Percentiles rank a stretch among this genome's conserved stretches.
phyloP scores from a whole-genome alignment of 2,797 vertebrate species.

The Orestias chungarensis region DNA sequence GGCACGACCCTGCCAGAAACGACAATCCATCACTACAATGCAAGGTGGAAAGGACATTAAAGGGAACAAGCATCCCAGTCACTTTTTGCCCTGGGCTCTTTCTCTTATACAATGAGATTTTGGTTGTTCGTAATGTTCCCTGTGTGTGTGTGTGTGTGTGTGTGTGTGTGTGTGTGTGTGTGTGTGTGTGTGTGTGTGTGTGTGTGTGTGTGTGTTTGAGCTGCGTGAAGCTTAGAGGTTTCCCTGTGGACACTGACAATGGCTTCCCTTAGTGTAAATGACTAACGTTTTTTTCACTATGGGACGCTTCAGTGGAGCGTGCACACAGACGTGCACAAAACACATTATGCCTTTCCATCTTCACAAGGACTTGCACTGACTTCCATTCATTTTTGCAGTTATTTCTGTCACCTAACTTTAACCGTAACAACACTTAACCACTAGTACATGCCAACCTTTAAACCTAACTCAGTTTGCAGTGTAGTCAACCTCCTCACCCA shows the following conservation, averaged over 20 bases:
- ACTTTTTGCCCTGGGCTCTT: conserved; percentile 22
- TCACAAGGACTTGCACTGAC: no score
- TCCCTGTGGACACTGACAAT: conserved; percentile 53
- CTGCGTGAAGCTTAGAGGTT: conserved; percentile 54
- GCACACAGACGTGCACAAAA: conserved; percentile 7
- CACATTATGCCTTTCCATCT: no score
- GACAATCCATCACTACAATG: conserved; percentile 57
- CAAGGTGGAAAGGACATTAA: conserved; percentile 53
- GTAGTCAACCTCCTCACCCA: no score
- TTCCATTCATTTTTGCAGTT: no score
- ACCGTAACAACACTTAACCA: no score
- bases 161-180: conserved; percentile 44
- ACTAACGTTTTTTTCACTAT: conserved; percentile 59
- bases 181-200: conserved; percentile 39
- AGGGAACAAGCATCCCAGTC: conserved; percentile 37
- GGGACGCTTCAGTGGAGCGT: conserved; percentile 22
- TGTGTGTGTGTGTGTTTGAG: conserved; percentile 40
- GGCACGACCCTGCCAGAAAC: conserved; percentile 30
- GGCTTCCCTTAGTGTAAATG: conserved; percentile 64
- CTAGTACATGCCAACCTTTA: no score
- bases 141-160: conserved; percentile 43
- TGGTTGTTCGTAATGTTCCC: conserved; percentile 44
- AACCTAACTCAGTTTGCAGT: no score
- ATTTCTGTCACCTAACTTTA: no score
- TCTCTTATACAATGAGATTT: conserved; percentile 26